phyloP scores from a whole-genome alignment of 2,888 invertebrate genomes.

The Lasioglossum villosulum region DNA sequence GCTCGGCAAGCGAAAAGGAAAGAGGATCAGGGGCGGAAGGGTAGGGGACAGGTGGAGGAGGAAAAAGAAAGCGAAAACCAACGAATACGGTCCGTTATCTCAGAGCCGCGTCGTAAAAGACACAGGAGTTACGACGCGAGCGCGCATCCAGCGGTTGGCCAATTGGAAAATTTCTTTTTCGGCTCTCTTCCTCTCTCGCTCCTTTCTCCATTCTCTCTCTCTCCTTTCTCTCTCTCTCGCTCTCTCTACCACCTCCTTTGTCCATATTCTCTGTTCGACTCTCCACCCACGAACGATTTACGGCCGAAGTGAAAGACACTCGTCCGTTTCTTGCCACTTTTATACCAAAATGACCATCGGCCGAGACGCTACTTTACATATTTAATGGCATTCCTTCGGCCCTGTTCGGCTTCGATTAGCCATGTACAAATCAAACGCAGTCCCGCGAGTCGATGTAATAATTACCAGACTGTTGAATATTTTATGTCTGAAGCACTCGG shows the following conservation, averaged over 20 bases:
- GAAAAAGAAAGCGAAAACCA: slow-evolving; percentile 62
- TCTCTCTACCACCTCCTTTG: slow-evolving; percentile 19
- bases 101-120: slow-evolving; percentile 69
- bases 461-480: neutral
- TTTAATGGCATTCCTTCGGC: slow-evolving; percentile 73
- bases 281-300: slow-evolving; percentile 76
- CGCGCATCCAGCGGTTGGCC: slow-evolving; percentile 57
- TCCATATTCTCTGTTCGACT: slow-evolving; percentile 41
- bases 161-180: slow-evolving; percentile 74
- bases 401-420: slow-evolving; percentile 19
- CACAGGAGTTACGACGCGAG: slow-evolving; percentile 70
- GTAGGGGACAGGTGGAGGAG: slow-evolving; percentile 11
- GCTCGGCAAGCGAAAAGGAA: slow-evolving; percentile 1
- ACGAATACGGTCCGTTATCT: slow-evolving; percentile 66
- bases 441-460: neutral
- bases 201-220: slow-evolving; percentile 34
- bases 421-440: neutral
- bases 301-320: slow-evolving; percentile 73
- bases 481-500: neutral
- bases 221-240: neutral
- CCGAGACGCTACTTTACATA: slow-evolving; percentile 72
- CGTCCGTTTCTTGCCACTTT: slow-evolving; percentile 62
- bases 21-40: neutral
- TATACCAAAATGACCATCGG: slow-evolving; percentile 57
- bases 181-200: slow-evolving; percentile 28